These are phyloP conservation scores for Pterobdella sp. DNA, from an alignment of 2,888 invertebrate species.

Conservation along the genomic window DNA sequence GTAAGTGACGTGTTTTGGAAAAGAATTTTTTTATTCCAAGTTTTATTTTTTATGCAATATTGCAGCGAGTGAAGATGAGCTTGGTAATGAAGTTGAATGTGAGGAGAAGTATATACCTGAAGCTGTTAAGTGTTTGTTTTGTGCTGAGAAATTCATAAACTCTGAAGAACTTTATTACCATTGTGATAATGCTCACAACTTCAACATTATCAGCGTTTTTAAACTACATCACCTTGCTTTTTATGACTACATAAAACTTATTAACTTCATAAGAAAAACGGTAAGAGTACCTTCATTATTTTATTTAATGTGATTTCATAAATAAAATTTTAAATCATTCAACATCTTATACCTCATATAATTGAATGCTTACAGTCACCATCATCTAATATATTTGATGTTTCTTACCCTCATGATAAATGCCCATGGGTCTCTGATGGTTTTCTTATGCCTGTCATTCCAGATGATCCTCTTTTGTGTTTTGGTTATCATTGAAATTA, in stretches of 20 bases:
- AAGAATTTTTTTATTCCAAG: too few relatives aligned
- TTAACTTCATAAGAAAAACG: conserved; percentile 46
- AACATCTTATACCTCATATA: background rate
- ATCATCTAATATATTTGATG: background rate
- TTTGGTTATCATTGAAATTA: conserved; percentile 32
- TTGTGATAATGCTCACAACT: conserved; percentile 33
- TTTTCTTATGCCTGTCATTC: conserved; percentile 35
- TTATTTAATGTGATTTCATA: background rate
- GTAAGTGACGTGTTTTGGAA: too few relatives aligned
- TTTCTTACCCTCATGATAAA: background rate
- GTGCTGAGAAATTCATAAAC: conserved; percentile 20
- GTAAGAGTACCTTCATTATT: conserved; percentile 36
- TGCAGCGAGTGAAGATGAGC: too few relatives aligned
- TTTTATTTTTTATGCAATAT: too few relatives aligned
- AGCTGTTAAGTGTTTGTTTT: conserved; percentile 34
- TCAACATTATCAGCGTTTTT: conserved; percentile 38
- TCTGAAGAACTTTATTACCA: conserved; percentile 32
- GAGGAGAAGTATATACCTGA: too few relatives aligned
- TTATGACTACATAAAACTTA: conserved; percentile 47
- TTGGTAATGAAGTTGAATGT: too few relatives aligned
- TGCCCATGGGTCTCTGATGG: conserved; percentile 34
- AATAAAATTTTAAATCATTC: background rate
- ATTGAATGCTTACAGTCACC: background rate
- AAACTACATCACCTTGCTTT: conserved; percentile 41
- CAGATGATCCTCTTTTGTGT: conserved; percentile 37